phyloP scores from a whole-genome alignment of 2,888 invertebrate genomes.

The Coelogynopora nodosa region DNA sequence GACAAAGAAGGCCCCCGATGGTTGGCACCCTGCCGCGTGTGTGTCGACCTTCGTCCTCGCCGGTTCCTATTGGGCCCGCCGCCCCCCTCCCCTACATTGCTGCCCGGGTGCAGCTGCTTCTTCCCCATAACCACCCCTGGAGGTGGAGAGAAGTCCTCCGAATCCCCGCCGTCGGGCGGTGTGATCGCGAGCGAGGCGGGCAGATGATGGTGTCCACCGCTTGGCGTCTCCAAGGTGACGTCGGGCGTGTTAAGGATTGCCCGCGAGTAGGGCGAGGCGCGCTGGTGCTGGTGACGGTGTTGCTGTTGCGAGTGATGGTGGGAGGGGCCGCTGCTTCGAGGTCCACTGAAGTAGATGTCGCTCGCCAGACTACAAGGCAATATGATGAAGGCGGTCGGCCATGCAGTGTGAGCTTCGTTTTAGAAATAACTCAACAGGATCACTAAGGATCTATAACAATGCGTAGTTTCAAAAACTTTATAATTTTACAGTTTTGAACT shows the following conservation, averaged over 20 bases:
- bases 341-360: neutral
- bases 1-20: neutral
- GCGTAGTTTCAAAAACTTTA: no score
- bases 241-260: neutral
- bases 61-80: neutral
- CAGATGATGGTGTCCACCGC: no score
- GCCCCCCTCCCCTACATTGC: neutral
- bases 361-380: neutral
- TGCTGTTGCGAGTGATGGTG: neutral
- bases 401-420: no score
- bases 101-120: neutral
- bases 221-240: no score
- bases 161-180: neutral
- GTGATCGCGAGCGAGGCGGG: neutral
- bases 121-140: no score
- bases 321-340: neutral
- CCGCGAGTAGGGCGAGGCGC: neutral
- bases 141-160: neutral
- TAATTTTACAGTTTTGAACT: no score
- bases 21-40: no score
- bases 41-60: neutral
- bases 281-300: neutral
- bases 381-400: no score
- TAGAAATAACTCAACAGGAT: no score
- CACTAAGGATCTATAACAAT: no score